These are phyloP conservation scores for Polypedilum pembai DNA, from an alignment of 1,140 invertebrate genomes.

Conservation along the genomic window DNA sequence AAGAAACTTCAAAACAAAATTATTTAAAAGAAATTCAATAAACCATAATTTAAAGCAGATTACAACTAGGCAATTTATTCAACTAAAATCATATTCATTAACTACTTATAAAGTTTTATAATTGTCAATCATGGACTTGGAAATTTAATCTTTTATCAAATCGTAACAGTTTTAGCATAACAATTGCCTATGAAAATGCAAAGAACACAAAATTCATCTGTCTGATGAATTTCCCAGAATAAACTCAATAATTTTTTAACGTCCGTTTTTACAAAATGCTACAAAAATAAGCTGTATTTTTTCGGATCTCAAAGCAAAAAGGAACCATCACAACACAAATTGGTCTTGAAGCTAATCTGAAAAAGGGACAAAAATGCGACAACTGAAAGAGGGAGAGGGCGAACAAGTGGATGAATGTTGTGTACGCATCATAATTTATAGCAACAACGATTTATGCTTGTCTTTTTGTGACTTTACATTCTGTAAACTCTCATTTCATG, in stretches of 20 bases:
- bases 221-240: background rate
- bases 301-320: background rate
- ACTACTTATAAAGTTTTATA: too few species aligned
- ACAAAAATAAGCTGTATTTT: too few species aligned
- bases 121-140: too few species aligned
- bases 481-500: background rate
- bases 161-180: too few species aligned
- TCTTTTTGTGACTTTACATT: background rate
- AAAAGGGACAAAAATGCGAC: background rate
- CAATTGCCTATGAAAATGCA: background rate
- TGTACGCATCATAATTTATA: conserved; percentile 18
- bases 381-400: too few species aligned
- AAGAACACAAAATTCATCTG: background rate
- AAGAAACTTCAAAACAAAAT: too few species aligned
- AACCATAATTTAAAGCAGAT: too few species aligned
- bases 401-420: background rate
- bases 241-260: too few species aligned
- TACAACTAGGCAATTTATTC: too few species aligned
- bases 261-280: background rate
- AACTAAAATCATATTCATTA: too few species aligned
- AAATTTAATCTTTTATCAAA: too few species aligned
- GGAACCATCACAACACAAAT: conserved; percentile 15
- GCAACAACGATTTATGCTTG: conserved; percentile 3
- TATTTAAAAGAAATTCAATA: too few species aligned
- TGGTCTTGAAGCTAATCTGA: conserved; percentile 9